phyloP scores from a whole-genome alignment of 2,888 invertebrate species.

The Calameuta idolon region DNA sequence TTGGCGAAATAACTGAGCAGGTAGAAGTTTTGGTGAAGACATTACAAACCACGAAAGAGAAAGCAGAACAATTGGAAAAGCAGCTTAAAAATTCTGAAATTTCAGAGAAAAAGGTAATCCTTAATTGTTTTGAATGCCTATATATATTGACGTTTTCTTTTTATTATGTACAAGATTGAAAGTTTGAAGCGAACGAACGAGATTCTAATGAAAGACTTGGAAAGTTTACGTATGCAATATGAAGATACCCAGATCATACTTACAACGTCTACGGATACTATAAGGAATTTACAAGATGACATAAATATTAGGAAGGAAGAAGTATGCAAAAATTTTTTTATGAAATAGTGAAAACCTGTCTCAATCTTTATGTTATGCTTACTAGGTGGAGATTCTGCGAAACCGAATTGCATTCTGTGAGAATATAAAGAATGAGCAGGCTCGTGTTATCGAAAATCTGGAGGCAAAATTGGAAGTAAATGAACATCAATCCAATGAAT shows the following conservation, averaged over 20 bases:
- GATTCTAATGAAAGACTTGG: slow-evolving; percentile 26
- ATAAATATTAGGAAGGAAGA: slow-evolving; percentile 15
- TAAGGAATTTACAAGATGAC: slow-evolving; percentile 14
- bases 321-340: slow-evolving; percentile 10
- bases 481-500: slow-evolving; percentile 37
- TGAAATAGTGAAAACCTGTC: slow-evolving; percentile 12
- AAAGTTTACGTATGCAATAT: slow-evolving; percentile 22
- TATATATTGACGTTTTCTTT: not conserved
- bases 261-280: slow-evolving; percentile 12
- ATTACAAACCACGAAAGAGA: slow-evolving; percentile 39
- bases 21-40: slow-evolving; percentile 31
- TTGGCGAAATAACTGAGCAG: slow-evolving; percentile 30
- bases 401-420: slow-evolving; percentile 11
- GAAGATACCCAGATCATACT: slow-evolving; percentile 19
- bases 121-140: not conserved
- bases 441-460: slow-evolving; percentile 37
- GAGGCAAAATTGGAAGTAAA: slow-evolving; percentile 38
- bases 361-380: slow-evolving; percentile 17
- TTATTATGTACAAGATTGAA: slow-evolving; percentile 26
- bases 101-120: not conserved
- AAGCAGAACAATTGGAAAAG: slow-evolving; percentile 13
- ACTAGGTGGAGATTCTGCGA: not conserved
- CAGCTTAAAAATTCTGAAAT: not conserved
- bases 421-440: slow-evolving; percentile 26
- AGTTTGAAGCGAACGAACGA: slow-evolving; percentile 31